A percentile compares a stretch with the other conserved stretches of the same genome.
Evolutionary conservation across 2,797 vertebrate genomes (phyloP).

Genomic region (Mormyrus proboscirostris): DNA sequence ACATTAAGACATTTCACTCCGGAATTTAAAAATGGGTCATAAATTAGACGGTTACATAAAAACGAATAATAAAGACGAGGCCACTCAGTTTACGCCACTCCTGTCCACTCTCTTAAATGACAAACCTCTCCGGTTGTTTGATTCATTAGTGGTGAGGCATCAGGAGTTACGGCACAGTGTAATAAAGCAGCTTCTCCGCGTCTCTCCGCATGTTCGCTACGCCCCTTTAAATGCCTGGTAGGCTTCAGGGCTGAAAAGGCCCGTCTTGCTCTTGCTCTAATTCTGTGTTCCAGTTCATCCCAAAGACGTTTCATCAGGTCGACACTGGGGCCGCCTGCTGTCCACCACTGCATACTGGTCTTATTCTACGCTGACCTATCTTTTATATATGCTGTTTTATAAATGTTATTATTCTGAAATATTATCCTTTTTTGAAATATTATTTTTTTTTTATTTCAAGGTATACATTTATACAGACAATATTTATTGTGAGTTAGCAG

Average conservation of each 20-base stretch:
- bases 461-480: background rate
- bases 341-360: background rate
- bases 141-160: background rate
- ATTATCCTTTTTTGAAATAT: background rate
- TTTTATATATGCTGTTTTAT: background rate
- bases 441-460: background rate
- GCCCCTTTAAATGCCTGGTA: background rate
- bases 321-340: background rate
- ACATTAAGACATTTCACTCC: background rate
- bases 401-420: background rate
- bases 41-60: background rate
- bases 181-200: background rate
- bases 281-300: slow-evolving; percentile 1
- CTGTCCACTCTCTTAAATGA: background rate
- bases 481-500: background rate
- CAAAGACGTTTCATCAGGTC: background rate
- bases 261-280: background rate
- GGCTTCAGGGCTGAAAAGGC: background rate
- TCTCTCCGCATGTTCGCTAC: background rate
- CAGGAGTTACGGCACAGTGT: background rate
- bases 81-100: background rate
- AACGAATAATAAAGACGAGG: background rate
- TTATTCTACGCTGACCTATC: background rate
- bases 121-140: background rate
- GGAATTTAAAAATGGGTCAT: background rate